Base-by-base conservation (phyloP, 1,140 invertebrate species). In the Mizuhopecten yessoensis region DNA sequence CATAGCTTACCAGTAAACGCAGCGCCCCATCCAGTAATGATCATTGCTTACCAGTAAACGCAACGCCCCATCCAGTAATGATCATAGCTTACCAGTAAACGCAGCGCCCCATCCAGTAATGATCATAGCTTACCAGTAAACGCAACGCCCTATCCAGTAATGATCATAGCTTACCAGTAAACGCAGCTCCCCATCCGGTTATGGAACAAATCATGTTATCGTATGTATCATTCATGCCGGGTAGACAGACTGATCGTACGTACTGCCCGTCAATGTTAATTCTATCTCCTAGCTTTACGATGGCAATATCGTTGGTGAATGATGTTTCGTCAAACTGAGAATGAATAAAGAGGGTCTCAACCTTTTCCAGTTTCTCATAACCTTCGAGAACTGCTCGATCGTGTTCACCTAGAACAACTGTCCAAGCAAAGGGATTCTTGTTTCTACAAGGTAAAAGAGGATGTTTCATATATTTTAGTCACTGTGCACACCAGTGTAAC, bases 171-270 rank as follows among this genome's bases (percentile, higher is more conserved):
- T 89, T 89, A 94, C 94, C 93, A 34, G 57, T 90, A 57, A 92
- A 86, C 15, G 88, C 87, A 17, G 94, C 94, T n/a, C 94, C 94
- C 94, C 94, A 95, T 15, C 94, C 94, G 17, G 93, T 93, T 7
- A 94, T 90, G 0, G 92, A 93, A 87, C 93, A 93, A 7, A 92
- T 93, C 91, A 93, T 86, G 20, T 89, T 90, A 15, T 93, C 91
- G 45, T 92, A 94, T n/a, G 39, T 89, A 34, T 93, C 92, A 11
- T 34, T 89, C 17, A 88, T 86, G 17, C 42, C 86, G 0, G 94
- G 94, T 0, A 95, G 89, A 92, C 94, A 95, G 5, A 90, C 93
- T 0, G 94, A 93, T 0, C 94, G 88, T 2, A 95, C 88, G 36
- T 92, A 94, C n/a, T 86, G 86, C 23, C 89, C 86, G 36, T 90